phyloP scores from a whole-genome alignment of 2,113 vertebrate genomes.

The Pseudorasbora parva region DNA sequence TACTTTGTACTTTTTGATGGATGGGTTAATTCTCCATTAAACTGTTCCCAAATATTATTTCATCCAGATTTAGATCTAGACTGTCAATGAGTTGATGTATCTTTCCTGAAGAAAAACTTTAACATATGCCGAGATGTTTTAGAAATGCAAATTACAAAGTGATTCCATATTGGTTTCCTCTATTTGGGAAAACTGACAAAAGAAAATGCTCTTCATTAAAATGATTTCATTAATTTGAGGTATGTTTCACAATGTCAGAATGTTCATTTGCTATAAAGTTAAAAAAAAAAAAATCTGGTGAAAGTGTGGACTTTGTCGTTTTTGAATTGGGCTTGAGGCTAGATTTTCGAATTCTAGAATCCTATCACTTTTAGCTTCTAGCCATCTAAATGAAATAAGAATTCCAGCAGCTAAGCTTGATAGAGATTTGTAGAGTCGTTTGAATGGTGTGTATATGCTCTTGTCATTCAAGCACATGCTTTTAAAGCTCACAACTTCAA shows the following conservation, averaged over 20 bases:
- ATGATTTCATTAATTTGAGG: not conserved
- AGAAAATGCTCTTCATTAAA: not conserved
- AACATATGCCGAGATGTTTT: not conserved
- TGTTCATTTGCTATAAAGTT: too few species aligned
- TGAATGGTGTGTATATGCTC: not conserved
- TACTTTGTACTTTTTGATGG: too few species aligned
- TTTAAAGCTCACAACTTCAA: not conserved
- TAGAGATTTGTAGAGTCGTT: not conserved
- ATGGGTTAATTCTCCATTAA: too few species aligned
- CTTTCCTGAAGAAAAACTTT: not conserved
- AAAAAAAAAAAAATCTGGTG: too few species aligned
- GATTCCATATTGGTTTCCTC: not conserved
- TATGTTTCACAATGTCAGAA: not conserved
- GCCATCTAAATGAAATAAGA: not conserved
- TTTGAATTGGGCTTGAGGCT: too few species aligned
- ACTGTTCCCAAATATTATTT: too few species aligned
- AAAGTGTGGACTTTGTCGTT: too few species aligned
- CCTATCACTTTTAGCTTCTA: not conserved
- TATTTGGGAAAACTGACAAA: not conserved
- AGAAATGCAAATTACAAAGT: not conserved
- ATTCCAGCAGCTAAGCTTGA: not conserved
- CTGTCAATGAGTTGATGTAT: not conserved
- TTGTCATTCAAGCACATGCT: conserved; percentile 19
- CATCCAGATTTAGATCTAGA: too few species aligned
- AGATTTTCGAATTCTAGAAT: too few species aligned